Evolutionary conservation across 1,140 invertebrate species (phyloP), one percentile per base, ranked within the genome.

Genomic region (Euura lappo): DNA sequence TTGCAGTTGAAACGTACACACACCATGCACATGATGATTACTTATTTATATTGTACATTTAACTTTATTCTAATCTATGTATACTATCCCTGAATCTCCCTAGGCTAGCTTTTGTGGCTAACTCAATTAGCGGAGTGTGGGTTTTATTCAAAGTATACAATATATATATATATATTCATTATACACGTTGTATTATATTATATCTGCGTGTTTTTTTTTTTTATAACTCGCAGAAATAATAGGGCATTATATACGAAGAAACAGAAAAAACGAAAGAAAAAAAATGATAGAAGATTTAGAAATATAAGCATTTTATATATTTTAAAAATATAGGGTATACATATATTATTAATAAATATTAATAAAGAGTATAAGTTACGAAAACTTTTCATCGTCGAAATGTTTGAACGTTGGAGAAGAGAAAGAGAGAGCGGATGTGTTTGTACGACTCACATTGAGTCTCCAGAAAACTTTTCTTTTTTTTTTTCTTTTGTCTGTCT

Each of bases 371-470:
- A 7, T 51, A 51, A 51, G 2, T 51, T 51, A 51, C 11, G 7
- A 51, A 28, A 28, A 28, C 28, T 51, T 51, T 8, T 28, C 28
- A 28, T 51, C 11, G n/a, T 51, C 11, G n/a, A 51, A 28, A 51
- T 51, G 7, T 51, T 7, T 51, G 7, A 51, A 28, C 28, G 28
- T 28, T 28, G 28, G 28, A 28, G 28, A 1, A 28, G 28, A 28
- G 28, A 28, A 13, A 13, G n/a, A 68, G 11, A 7, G 45, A 70
- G n/a, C 2, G n/a, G 45, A 8, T 6, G 45, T 8, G 1, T 5
- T 46, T 44, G 43, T 46, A 7, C 75, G 76, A 76, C 81, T 84
- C 81, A 84, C 77, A 83, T 83, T 82, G 79, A 83, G 80, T 77
- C 76, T 66, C 72, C 43, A 70, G 71, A 11, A 70, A 45, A 45